Percentiles rank a stretch among this genome's conserved stretches.
Evolutionary conservation across 1,140 invertebrate genomes (phyloP).

Genomic region (Euglossa dilemma): DNA sequence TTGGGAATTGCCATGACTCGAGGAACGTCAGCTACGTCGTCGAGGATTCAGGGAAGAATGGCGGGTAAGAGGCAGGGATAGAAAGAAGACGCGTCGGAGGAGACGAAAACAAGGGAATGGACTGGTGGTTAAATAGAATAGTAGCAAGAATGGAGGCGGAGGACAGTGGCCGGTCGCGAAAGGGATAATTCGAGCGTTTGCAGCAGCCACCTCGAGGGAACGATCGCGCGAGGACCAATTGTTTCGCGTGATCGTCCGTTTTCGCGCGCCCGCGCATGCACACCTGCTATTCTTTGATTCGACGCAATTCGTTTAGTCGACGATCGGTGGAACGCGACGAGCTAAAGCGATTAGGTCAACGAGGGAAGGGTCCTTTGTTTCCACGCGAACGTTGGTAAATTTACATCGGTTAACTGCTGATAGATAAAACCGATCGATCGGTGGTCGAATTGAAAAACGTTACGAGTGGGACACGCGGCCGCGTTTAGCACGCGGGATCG

Average conservation of each 20-base stretch:
- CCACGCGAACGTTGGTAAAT: conserved; percentile 34
- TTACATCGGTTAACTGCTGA: conserved; percentile 35
- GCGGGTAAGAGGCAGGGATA: background rate
- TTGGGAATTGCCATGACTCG: background rate
- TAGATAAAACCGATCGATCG: conserved; percentile 28
- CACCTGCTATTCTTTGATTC: conserved; percentile 44
- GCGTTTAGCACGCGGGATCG: background rate
- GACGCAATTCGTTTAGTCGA: conserved; percentile 39
- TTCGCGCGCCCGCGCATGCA: background rate
- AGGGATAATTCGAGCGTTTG: conserved; percentile 61
- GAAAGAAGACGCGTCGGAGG: conserved; percentile 18
- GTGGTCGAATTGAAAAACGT: conserved; percentile 32
- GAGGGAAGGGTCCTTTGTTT: conserved; percentile 28
- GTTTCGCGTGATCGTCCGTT: conserved; percentile 24
- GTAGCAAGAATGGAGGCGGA: conserved; percentile 21
- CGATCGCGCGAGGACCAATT: conserved; percentile 45
- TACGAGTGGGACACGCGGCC: background rate
- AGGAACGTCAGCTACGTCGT: background rate
- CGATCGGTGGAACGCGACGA: conserved; percentile 41
- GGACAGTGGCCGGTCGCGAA: conserved; percentile 20
- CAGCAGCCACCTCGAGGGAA: conserved; percentile 41
- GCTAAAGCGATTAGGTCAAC: conserved; percentile 52
- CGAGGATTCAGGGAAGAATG: background rate
- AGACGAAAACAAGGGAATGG: conserved; percentile 29
- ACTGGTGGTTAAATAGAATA: conserved; percentile 62